phyloP scores from a whole-genome alignment of 2,797 vertebrate genomes.

The Silurus aristotelis region DNA sequence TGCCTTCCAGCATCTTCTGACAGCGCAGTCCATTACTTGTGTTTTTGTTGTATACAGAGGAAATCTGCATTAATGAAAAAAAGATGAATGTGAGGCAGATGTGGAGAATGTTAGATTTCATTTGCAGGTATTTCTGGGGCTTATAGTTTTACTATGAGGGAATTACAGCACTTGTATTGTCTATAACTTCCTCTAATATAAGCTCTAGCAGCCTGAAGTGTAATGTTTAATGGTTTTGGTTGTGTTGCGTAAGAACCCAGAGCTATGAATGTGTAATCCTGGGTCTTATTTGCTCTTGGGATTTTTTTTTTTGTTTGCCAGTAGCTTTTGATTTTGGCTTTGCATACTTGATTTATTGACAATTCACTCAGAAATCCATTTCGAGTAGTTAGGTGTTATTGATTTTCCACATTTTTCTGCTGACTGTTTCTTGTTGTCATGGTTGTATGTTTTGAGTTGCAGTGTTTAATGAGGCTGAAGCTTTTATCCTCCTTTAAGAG shows the following conservation, averaged over 20 bases:
- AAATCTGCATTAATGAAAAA: slow-evolving; percentile 36
- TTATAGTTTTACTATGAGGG: slow-evolving; percentile 6
- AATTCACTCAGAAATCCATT: background rate
- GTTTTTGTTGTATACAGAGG: slow-evolving; percentile 4
- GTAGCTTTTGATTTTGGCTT: slow-evolving; percentile 6
- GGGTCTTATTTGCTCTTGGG: background rate
- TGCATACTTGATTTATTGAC: slow-evolving; percentile 10
- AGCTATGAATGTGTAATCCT: background rate
- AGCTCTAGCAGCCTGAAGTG: background rate
- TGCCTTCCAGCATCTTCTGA: slow-evolving; percentile 29
- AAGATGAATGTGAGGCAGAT: slow-evolving; percentile 27
- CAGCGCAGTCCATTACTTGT: slow-evolving; percentile 25
- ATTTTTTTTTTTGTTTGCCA: background rate
- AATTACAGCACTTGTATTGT: slow-evolving; percentile 15
- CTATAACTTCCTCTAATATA: slow-evolving; percentile 3
- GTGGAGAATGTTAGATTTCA: slow-evolving; percentile 14
- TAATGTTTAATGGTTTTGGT: background rate
- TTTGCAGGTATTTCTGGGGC: slow-evolving; percentile 15
- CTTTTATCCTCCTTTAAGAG: background rate
- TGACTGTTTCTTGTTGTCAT: background rate
- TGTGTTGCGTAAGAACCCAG: background rate
- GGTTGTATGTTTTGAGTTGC: background rate
- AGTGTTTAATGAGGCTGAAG: slow-evolving; percentile 26
- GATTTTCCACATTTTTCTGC: background rate
- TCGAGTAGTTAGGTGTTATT: background rate